Evolutionary conservation across 2,888 invertebrate genomes (phyloP).

Genomic region (Octodonta nipae): DNA sequence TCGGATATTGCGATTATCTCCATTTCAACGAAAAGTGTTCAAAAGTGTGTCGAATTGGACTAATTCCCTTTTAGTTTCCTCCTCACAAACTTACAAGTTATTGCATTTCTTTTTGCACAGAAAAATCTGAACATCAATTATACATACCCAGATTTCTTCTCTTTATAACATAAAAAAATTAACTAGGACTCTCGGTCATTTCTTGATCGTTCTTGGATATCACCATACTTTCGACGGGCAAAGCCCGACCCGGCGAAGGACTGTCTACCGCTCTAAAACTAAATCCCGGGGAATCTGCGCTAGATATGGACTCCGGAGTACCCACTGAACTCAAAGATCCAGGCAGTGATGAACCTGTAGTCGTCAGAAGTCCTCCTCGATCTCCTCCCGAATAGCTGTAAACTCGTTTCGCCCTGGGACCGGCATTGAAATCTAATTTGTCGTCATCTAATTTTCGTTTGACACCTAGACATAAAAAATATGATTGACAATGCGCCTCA

Average conservation of each 20-base stretch:
- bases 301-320: conserved; percentile 48
- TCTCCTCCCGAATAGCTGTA: conserved; percentile 30
- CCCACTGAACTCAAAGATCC: conserved; percentile 45
- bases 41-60: no score
- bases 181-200: conserved; percentile 34
- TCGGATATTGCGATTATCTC: no score
- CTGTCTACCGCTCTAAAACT: conserved; percentile 42
- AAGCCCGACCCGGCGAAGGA: conserved; percentile 39
- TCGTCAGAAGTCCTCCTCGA: conserved; percentile 33
- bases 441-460: conserved; percentile 53
- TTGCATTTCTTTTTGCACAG: no score
- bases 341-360: conserved; percentile 31
- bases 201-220: conserved; percentile 33
- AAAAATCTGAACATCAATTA: no score
- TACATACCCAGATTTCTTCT: no score
- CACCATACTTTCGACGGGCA: conserved; percentile 25
- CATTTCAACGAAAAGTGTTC: no score
- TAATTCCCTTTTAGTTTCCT: no score
- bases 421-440: conserved; percentile 30
- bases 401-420: conserved; percentile 36
- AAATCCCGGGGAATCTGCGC: conserved; percentile 47
- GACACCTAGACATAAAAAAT: no score
- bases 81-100: no score
- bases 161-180: no score
- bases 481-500: no score